Evolutionary conservation across 2,113 vertebrate genomes (phyloP).

Genomic region (Myrmecobius fasciatus): DNA sequence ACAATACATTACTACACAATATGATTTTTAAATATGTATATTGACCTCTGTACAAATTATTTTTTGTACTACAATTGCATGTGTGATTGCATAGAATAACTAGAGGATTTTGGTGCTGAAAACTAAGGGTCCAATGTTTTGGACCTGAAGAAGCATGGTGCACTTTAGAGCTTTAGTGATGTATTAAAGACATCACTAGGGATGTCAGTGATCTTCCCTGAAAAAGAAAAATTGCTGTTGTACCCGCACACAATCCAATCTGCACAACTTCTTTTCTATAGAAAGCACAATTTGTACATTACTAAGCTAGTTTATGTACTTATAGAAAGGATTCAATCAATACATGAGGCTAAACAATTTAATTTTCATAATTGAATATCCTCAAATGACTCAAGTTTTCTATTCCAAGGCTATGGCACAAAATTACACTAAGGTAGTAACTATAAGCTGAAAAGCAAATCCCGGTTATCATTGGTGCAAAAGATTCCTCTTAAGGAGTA

Average conservation of each 20-base stretch:
- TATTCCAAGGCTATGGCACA: too few relatives aligned
- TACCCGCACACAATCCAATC: slow-evolving; percentile 27
- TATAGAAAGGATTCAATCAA: not conserved
- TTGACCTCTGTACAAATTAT: not conserved
- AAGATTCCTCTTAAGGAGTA: not conserved
- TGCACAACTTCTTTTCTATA: not conserved
- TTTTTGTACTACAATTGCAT: not conserved
- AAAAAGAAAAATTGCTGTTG: not conserved
- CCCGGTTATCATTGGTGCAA: too few relatives aligned
- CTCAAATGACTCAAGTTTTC: too few relatives aligned
- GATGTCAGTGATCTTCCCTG: not conserved
- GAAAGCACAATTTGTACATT: not conserved
- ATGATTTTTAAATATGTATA: not conserved
- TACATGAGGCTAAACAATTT: not conserved
- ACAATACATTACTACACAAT: not conserved
- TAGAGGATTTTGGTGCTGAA: not conserved
- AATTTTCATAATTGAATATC: not conserved
- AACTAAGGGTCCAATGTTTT: not conserved
- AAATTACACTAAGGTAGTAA: too few relatives aligned
- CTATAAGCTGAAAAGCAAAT: too few relatives aligned
- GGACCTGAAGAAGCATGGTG: not conserved
- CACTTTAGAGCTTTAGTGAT: not conserved
- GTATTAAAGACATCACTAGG: not conserved
- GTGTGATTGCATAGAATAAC: not conserved
- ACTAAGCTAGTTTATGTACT: not conserved